These are phyloP conservation scores for Sarcophaga caerulescens DNA, from an alignment of 2,888 invertebrate species.

Conservation along the genomic window DNA sequence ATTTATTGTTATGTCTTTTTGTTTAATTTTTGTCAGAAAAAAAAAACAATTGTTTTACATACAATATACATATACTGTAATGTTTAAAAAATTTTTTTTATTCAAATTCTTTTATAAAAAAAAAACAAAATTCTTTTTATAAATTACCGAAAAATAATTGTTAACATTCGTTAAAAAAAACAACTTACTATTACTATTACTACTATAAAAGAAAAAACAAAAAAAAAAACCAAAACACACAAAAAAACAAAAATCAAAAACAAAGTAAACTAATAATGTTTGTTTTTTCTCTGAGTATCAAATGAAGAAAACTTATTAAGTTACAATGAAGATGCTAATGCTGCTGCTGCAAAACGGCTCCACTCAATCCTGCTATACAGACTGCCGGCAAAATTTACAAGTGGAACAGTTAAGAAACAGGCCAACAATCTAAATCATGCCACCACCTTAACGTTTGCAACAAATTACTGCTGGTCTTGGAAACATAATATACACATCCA, in stretches of 20 bases:
- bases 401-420: background rate
- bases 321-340: slow-evolving; percentile 12
- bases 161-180: slow-evolving; percentile 45
- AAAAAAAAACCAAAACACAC: slow-evolving; percentile 38
- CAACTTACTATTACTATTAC: slow-evolving; percentile 2
- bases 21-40: slow-evolving; percentile 29
- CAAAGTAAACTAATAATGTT: slow-evolving; percentile 63
- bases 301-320: slow-evolving; percentile 18
- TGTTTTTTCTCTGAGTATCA: slow-evolving; percentile 65
- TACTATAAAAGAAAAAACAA: background rate
- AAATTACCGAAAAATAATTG: slow-evolving; percentile 14
- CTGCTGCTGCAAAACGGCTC: background rate
- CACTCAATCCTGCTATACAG: background rate
- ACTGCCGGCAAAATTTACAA: background rate
- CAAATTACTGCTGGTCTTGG: background rate
- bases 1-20: slow-evolving; percentile 40
- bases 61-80: slow-evolving; percentile 28
- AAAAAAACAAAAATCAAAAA: slow-evolving; percentile 24
- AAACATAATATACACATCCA: background rate
- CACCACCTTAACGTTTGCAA: background rate
- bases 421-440: background rate
- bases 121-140: slow-evolving; percentile 21
- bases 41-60: slow-evolving; percentile 18
- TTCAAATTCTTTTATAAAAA: slow-evolving; percentile 23
- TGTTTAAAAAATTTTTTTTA: slow-evolving; percentile 31